Conservation (phyloP, 2,113 vertebrate species). For the Paraplagusia blochii region DNA sequence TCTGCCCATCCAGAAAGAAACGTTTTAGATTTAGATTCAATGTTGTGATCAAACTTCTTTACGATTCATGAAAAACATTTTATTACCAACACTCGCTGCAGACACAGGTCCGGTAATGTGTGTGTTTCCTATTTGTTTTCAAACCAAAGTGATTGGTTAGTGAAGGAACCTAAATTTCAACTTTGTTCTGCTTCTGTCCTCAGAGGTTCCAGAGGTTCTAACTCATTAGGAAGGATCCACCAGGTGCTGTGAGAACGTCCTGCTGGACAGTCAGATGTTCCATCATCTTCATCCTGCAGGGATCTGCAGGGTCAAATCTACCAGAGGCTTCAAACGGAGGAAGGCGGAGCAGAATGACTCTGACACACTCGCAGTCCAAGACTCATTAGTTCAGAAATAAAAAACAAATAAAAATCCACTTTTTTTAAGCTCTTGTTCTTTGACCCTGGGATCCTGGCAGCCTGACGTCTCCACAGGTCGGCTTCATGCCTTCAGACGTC, state of each 20-base stretch:
- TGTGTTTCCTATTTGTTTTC: too few relatives aligned
- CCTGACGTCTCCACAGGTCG: conserved; percentile 33
- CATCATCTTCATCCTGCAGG: conserved; percentile 65
- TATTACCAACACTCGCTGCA: too few relatives aligned
- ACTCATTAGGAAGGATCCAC: conserved; percentile 35
- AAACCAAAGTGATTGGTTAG: too few relatives aligned
- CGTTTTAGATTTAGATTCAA: too few relatives aligned
- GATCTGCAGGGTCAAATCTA: conserved; percentile 19
- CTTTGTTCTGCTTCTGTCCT: conserved; percentile 56
- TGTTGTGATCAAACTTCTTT: too few relatives aligned
- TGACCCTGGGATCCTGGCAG: conserved; percentile 36
- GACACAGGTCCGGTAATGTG: too few relatives aligned
- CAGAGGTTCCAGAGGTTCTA: conserved; percentile 10
- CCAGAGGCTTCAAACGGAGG: background rate
- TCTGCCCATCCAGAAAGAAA: background rate
- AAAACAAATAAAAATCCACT: background rate
- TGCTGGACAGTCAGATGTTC: conserved; percentile 60
- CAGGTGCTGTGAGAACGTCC: conserved; percentile 23
- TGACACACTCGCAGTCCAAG: too few relatives aligned
- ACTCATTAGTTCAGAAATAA: too few relatives aligned
- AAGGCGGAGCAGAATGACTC: background rate
- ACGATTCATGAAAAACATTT: too few relatives aligned
- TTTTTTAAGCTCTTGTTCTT: conserved; percentile 4
- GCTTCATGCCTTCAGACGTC: conserved; percentile 55
- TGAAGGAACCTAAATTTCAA: conserved; percentile 4